Percentiles rank a stretch among this genome's conserved stretches.
phyloP scores from a whole-genome alignment of 2,888 invertebrate species.

The Conchocele bisecta region DNA sequence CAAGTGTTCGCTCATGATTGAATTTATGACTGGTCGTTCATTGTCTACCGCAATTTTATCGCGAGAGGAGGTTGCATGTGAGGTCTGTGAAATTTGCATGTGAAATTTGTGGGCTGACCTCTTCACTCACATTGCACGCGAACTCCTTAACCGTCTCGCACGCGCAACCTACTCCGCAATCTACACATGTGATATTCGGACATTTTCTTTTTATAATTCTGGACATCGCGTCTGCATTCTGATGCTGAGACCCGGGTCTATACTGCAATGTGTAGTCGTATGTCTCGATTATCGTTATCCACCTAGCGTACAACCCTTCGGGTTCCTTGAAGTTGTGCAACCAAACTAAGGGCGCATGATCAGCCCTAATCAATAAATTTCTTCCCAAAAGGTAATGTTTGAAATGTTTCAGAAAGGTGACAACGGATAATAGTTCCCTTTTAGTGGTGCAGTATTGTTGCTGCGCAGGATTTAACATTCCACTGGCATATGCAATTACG shows the following conservation, averaged over 20 bases:
- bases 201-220: background rate
- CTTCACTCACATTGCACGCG: too few species aligned
- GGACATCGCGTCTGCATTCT: conserved; percentile 21
- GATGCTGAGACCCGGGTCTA: background rate
- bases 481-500: conserved; percentile 20
- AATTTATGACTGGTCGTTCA: too few species aligned
- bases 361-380: conserved; percentile 17
- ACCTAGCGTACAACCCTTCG: conserved; percentile 26
- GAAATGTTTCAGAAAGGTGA: conserved; percentile 26
- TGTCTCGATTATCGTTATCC: conserved; percentile 28
- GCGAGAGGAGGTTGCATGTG: too few species aligned
- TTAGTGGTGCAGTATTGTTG: conserved; percentile 33
- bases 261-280: conserved; percentile 20
- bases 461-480: conserved; percentile 6
- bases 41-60: too few species aligned
- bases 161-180: too few species aligned
- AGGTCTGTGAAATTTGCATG: too few species aligned
- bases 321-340: conserved; percentile 31
- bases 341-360: conserved; percentile 33
- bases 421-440: conserved; percentile 23
- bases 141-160: too few species aligned
- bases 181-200: background rate
- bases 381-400: conserved; percentile 26
- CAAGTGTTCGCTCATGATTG: too few species aligned
- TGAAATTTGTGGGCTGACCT: too few species aligned